Conservation (phyloP, 2,888 invertebrate genomes). For the Piscicola geometra region DNA sequence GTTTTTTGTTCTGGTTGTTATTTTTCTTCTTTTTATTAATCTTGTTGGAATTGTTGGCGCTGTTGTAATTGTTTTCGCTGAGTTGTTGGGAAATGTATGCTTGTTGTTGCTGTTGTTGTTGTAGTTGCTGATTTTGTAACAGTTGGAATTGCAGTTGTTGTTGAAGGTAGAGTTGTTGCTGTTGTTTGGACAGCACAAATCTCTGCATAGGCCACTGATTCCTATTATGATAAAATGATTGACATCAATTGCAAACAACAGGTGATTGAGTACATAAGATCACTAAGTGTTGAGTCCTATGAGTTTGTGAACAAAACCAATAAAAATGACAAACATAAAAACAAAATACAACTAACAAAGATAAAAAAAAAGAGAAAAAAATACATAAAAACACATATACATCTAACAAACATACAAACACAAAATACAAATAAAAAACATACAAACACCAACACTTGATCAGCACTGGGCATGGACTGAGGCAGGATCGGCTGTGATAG, state of each 20-base stretch:
- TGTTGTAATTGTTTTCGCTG: not conserved
- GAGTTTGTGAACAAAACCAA: too few relatives aligned
- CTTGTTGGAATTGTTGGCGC: not conserved
- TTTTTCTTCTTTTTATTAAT: not conserved
- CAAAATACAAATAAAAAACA: too few relatives aligned
- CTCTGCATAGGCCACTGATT: not conserved
- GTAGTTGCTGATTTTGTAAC: not conserved
- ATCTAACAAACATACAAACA: too few relatives aligned
- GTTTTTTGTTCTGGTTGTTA: not conserved
- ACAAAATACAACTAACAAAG: too few relatives aligned
- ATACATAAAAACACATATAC: not conserved
- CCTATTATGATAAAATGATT: not conserved
- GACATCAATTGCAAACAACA: too few relatives aligned
- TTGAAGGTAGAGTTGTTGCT: not conserved
- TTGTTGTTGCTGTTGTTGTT: constrained; percentile 14
- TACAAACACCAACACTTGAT: not conserved
- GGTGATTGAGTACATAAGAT: too few relatives aligned
- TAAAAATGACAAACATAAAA: too few relatives aligned
- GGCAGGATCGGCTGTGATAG: not conserved
- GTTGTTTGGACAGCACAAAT: not conserved
- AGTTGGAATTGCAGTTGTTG: not conserved
- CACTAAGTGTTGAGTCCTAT: too few relatives aligned
- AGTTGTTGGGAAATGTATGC: not conserved
- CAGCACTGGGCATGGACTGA: not conserved
- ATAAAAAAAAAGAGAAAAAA: not conserved